Conservation (phyloP, 2,888 invertebrate genomes). For the Cenopis cana region DNA sequence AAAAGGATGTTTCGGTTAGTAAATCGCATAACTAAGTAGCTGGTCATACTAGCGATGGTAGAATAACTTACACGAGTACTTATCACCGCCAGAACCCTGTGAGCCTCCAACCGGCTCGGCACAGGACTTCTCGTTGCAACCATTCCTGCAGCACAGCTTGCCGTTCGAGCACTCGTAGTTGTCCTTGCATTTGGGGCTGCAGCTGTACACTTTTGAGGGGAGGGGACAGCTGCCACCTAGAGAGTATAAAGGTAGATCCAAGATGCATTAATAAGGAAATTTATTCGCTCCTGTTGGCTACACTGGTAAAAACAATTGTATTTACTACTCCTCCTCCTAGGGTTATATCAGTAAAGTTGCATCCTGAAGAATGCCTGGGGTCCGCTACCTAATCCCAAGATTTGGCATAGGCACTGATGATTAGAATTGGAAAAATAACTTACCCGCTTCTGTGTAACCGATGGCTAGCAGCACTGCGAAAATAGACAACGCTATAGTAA, state of each 20-base stretch:
- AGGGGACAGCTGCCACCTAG: slow-evolving; percentile 85
- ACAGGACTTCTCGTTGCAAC: slow-evolving; percentile 89
- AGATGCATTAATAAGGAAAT: no score
- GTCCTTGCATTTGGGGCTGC: slow-evolving; percentile 88
- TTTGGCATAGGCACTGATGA: no score
- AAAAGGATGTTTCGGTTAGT: no score
- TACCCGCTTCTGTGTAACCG: slow-evolving; percentile 62
- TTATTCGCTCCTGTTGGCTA: no score
- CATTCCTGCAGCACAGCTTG: slow-evolving; percentile 89
- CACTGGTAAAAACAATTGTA: no score
- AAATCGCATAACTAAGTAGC: no score
- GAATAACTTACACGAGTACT: slow-evolving; percentile 62
- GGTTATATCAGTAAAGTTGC: no score
- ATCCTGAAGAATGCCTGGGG: no score
- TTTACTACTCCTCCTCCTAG: no score
- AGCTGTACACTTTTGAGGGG: slow-evolving; percentile 86
- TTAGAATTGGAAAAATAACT: neutral
- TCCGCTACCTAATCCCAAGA: no score
- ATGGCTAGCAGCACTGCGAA: slow-evolving; percentile 60
- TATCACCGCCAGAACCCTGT: slow-evolving; percentile 61
- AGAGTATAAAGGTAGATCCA: neutral
- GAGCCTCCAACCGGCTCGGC: slow-evolving; percentile 72
- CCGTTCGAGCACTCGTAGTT: slow-evolving; percentile 88
- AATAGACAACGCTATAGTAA: slow-evolving; percentile 59
- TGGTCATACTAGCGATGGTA: no score